phyloP scores from a whole-genome alignment of 2,797 vertebrate species.

The Danio choprae region DNA sequence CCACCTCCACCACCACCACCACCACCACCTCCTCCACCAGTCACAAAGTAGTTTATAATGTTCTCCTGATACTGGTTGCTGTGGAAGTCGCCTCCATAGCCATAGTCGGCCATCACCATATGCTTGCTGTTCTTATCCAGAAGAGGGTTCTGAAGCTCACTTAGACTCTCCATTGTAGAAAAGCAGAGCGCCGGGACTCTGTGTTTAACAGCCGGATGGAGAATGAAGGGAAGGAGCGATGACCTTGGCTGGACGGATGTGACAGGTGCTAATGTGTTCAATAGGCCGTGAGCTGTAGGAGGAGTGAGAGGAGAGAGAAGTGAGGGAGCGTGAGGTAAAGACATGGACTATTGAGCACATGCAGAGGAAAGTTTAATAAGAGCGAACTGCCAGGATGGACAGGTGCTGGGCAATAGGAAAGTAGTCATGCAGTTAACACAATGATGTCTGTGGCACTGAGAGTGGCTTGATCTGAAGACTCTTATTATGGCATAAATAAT shows the following conservation, averaged over 20 bases:
- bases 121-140: slow-evolving; percentile 89
- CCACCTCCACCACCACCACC: slow-evolving; percentile 61
- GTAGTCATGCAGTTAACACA: slow-evolving; percentile 47
- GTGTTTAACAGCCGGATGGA: slow-evolving; percentile 39
- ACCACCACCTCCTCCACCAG: slow-evolving; percentile 73
- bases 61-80: slow-evolving; percentile 88
- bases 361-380: slow-evolving; percentile 57
- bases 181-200: slow-evolving; percentile 1
- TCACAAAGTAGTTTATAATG: slow-evolving; percentile 93
- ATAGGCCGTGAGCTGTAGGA: slow-evolving; percentile 63
- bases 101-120: slow-evolving; percentile 79
- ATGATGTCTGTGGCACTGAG: slow-evolving; percentile 35
- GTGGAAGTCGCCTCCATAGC: slow-evolving; percentile 86
- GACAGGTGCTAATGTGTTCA: slow-evolving; percentile 68
- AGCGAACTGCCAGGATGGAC: slow-evolving; percentile 44
- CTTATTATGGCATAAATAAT: slow-evolving; percentile 17
- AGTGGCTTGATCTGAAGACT: slow-evolving; percentile 5
- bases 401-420: slow-evolving; percentile 19
- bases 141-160: slow-evolving; percentile 92
- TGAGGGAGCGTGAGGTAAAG: slow-evolving; percentile 58
- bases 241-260: slow-evolving; percentile 51
- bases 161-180: slow-evolving; percentile 88
- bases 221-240: slow-evolving; percentile 39
- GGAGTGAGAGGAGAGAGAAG: slow-evolving; percentile 41
- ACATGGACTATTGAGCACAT: slow-evolving; percentile 60